A percentile compares a stretch with the other conserved stretches of the same genome.
phyloP scores from a whole-genome alignment of 2,888 invertebrate species.

The Lithophane socia region DNA sequence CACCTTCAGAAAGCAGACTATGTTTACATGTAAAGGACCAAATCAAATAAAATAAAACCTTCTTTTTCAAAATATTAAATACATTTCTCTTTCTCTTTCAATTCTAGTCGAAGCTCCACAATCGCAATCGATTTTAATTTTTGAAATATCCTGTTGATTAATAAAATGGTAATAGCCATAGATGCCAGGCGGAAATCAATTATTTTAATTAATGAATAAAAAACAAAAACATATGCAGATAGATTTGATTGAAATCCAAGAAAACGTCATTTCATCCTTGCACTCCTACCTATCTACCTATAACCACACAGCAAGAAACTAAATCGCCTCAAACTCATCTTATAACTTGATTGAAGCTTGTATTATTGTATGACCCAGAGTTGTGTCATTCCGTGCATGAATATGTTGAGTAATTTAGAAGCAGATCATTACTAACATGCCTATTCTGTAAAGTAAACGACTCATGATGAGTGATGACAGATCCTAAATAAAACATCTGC shows the following conservation, averaged over 20 bases:
- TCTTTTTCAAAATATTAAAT: not conserved
- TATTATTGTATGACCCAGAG: slow-evolving; percentile 4
- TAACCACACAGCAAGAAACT: not conserved
- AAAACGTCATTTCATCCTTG: not conserved
- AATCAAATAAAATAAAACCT: not conserved
- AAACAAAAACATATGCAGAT: not conserved
- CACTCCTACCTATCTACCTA: not conserved
- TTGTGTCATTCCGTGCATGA: slow-evolving; percentile 25
- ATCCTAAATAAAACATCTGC: not conserved
- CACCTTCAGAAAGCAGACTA: slow-evolving; percentile 6
- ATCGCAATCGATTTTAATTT: not conserved
- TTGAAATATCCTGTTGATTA: not conserved
- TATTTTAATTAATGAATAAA: not conserved
- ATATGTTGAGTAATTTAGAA: slow-evolving; percentile 35
- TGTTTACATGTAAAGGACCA: not conserved
- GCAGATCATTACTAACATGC: slow-evolving; percentile 26
- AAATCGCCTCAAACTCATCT: not conserved
- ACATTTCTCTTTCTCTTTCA: no score
- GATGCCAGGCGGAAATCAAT: not conserved
- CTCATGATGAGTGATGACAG: slow-evolving; percentile 1
- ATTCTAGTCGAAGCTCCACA: not conserved
- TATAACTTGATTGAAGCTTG: not conserved
- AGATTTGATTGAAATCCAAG: not conserved
- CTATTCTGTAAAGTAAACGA: not conserved
- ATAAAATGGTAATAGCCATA: not conserved